These are phyloP conservation scores for Rapana venosa DNA, from an alignment of 2,888 invertebrate species.

Conservation along the genomic window DNA sequence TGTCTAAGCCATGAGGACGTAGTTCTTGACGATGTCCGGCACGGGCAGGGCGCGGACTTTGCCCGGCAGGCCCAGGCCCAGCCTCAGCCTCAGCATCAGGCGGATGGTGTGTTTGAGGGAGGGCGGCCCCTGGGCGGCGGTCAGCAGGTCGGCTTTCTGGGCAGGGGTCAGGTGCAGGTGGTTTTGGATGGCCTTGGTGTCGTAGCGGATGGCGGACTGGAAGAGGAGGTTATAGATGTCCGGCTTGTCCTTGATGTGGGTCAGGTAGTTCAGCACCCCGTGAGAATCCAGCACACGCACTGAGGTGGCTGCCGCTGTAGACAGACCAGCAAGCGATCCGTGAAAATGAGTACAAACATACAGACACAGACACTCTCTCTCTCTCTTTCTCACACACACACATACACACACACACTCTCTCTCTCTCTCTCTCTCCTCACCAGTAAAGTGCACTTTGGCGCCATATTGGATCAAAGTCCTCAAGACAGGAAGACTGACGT, in stretches of 20 bases:
- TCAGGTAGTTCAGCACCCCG: conserved; percentile 88
- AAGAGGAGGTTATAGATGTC: conserved; percentile 84
- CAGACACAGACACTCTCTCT: neutral
- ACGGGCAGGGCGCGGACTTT: conserved; percentile 61
- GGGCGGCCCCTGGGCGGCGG: conserved; percentile 68
- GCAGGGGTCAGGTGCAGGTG: conserved; percentile 84
- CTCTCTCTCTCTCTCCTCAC: neutral
- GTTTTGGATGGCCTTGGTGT: conserved; percentile 88
- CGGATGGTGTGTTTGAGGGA: conserved; percentile 63
- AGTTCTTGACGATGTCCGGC: conserved; percentile 64
- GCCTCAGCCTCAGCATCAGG: conserved; percentile 50
- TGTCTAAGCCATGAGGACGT: conserved; percentile 57
- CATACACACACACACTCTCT: neutral
- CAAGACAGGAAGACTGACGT: conserved; percentile 85
- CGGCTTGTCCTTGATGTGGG: conserved; percentile 82
- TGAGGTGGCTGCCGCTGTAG: conserved; percentile 80
- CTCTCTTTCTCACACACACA: conserved; percentile 8
- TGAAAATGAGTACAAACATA: too few species aligned
- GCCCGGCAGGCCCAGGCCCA: conserved; percentile 53
- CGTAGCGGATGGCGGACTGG: conserved; percentile 88
- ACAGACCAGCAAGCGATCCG: neutral
- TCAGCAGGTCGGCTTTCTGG: conserved; percentile 84
- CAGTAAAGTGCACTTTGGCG: conserved; percentile 80
- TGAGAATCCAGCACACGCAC: conserved; percentile 83
- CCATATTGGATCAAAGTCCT: conserved; percentile 86